Conservation (phyloP, 2,113 vertebrate species). For the Strix uralensis region DNA sequence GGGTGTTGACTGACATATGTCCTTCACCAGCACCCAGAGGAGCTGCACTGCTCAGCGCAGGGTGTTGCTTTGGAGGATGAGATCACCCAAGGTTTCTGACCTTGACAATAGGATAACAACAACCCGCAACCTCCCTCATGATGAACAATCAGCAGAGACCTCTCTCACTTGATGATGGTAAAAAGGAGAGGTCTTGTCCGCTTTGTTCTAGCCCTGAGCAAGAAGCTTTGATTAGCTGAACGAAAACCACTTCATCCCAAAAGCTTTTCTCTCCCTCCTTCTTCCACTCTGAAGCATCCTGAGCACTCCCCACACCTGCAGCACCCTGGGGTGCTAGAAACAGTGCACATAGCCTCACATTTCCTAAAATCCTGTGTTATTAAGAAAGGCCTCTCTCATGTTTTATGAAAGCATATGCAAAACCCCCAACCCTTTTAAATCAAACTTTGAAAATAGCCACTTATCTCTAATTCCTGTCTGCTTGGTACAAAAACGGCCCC, state of each 20-base stretch:
- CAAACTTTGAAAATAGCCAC: neutral
- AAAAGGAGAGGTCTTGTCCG: neutral
- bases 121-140: rapidly evolving
- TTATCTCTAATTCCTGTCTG: neutral
- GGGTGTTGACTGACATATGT: neutral
- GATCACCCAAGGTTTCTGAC: neutral
- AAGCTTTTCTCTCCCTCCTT: slow-evolving; percentile 6
- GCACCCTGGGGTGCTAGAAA: slow-evolving; percentile 44
- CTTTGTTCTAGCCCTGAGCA: neutral
- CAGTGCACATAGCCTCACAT: neutral
- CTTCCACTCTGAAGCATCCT: slow-evolving; percentile 32
- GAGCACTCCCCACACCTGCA: slow-evolving; percentile 25
- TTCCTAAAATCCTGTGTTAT: neutral
- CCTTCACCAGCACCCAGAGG: neutral
- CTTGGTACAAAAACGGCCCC: neutral
- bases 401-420: neutral
- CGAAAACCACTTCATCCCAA: slow-evolving; percentile 10
- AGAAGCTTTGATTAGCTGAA: slow-evolving; percentile 15
- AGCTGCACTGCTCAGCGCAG: neutral
- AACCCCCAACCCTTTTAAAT: neutral
- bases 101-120: neutral
- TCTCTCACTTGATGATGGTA: neutral
- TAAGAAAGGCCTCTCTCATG: neutral
- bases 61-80: neutral
- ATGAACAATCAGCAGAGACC: neutral